Evolutionary conservation across 2,888 invertebrate species (phyloP).

Genomic region (Calephelis perditalis): DNA sequence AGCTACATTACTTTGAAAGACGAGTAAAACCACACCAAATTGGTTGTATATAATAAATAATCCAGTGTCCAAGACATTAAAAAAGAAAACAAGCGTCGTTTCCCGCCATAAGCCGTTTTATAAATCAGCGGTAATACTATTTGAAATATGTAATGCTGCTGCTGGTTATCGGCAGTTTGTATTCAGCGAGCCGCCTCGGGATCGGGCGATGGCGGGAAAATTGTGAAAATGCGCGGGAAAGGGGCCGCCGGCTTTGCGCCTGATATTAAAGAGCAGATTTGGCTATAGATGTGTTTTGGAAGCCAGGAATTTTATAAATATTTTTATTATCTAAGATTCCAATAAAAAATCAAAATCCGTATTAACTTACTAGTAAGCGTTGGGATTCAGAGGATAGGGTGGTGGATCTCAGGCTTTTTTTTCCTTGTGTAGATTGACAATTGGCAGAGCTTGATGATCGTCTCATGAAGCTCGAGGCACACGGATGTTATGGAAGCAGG

Average conservation of each 20-base stretch:
- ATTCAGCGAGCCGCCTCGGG: slow-evolving; percentile 38
- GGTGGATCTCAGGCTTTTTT: too few species aligned
- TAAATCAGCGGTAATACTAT: slow-evolving; percentile 60
- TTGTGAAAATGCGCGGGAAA: slow-evolving; percentile 22
- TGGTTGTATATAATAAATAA: not conserved
- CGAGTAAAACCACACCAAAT: too few species aligned
- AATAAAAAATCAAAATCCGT: too few species aligned
- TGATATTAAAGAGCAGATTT: slow-evolving; percentile 6
- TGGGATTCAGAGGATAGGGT: too few species aligned
- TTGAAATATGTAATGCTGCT: slow-evolving; percentile 52
- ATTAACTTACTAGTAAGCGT: too few species aligned
- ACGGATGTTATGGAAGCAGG: too few species aligned
- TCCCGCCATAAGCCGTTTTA: slow-evolving; percentile 36
- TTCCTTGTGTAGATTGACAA: too few species aligned
- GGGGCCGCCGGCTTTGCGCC: slow-evolving; percentile 15
- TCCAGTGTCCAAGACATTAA: slow-evolving; percentile 14
- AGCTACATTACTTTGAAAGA: too few species aligned
- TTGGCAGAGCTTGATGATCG: too few species aligned
- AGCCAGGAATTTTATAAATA: not conserved
- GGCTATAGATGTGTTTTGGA: slow-evolving; percentile 2
- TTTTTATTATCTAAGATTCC: not conserved
- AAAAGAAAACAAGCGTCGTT: slow-evolving; percentile 23
- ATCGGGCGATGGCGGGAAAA: slow-evolving; percentile 17
- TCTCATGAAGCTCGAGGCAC: too few species aligned
- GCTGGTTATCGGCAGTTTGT: slow-evolving; percentile 58